Evolutionary conservation across 2,888 invertebrate genomes (phyloP), one percentile per base, ranked within the genome.

Genomic region (Serrognathus titanus): DNA sequence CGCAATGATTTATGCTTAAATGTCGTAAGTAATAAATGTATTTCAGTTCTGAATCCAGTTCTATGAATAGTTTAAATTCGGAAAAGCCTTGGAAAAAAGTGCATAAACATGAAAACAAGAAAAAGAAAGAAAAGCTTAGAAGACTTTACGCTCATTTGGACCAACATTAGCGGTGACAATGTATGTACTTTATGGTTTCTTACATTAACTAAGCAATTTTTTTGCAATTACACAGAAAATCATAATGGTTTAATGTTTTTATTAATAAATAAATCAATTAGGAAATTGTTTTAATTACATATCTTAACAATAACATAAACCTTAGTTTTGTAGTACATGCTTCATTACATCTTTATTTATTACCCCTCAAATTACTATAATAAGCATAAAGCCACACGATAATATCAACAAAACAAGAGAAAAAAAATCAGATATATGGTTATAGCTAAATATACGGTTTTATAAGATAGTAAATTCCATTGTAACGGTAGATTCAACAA

Each of bases 61-160:
- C 12, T 4, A 13, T 12, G 6, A 43, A 43, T 6, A 43, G 16
- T 20, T 13, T 16, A 20, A n/a, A 39, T 10, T 61, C 74, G 4
- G 81, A 79, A 20, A 87, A 91, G 71, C 88, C 88, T 1, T 91
- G 89, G 86, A 94, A 94, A 74, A 83, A 85, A 60, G 84, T 87
- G 73, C 92, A 92, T 75, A 91, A 88, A 75, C 92, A 94, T 74
- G 85, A 86, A 36, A 96, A 97, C 74, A 89, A 89, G 71, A 92
- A 93, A 65, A 96, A 94, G 74, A 88, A 89, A 58, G 95, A 97
- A 75, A 98, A 98, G 75, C 78, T 94, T n/a, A 82, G 97, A 69
- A 82, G 90, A 71, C 84, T 92, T 37, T 95, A 92, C 77, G 82
- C 85, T 40, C 87, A 95, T 79, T 82, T 94, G 52, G 96, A 97